Conservation (phyloP, 2,797 vertebrate species). For the Sebastes nivosus region DNA sequence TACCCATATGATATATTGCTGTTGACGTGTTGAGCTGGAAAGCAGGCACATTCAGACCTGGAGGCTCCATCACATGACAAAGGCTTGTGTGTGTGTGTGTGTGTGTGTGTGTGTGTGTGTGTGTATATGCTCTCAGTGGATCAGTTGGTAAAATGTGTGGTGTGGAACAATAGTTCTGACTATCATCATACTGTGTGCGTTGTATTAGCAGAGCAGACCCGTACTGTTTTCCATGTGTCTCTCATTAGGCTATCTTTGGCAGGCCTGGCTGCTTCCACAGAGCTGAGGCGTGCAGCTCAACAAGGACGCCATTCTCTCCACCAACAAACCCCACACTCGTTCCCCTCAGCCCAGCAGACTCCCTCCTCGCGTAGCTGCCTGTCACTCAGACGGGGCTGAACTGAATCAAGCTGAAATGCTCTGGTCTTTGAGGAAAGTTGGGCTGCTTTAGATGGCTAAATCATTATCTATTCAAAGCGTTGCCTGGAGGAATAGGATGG, state of each 20-base stretch:
- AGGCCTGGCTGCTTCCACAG: conserved; percentile 41
- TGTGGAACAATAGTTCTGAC: conserved; percentile 44
- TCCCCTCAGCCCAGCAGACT: conserved; percentile 12
- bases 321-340: conserved; percentile 11
- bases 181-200: conserved; percentile 35
- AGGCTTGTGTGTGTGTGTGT: not conserved
- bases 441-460: not conserved
- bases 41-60: not conserved
- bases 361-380: not conserved
- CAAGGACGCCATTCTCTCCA: conserved; percentile 61
- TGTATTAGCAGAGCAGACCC: conserved; percentile 31
- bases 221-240: conserved; percentile 67
- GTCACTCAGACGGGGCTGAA: not conserved
- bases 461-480: conserved; percentile 13
- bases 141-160: conserved; percentile 26
- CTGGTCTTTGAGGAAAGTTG: not conserved
- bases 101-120: not conserved
- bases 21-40: conserved; percentile 5
- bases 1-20: not conserved
- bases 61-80: conserved; percentile 33
- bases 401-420: conserved; percentile 7
- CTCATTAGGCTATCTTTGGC: conserved; percentile 69
- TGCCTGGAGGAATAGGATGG: not conserved
- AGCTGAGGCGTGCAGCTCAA: conserved; percentile 46
- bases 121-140: conserved; percentile 14